These are phyloP conservation scores for Pseudopipra pipra DNA, from an alignment of 2,113 vertebrate genomes.

Conservation along the genomic window DNA sequence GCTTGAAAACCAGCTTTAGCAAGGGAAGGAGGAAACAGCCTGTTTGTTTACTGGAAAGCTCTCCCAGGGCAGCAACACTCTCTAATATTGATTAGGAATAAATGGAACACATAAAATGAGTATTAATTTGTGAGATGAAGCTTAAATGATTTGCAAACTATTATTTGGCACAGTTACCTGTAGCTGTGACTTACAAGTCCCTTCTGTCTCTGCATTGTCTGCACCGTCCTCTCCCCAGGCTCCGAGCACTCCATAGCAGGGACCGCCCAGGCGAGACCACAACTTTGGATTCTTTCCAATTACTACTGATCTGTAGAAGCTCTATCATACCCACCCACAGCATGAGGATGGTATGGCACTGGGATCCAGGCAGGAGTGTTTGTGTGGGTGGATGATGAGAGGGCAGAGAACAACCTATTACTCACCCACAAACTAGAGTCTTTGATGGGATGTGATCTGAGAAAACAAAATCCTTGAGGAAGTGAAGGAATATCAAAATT, in stretches of 20 bases:
- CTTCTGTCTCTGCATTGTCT: background rate
- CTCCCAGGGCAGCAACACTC: background rate
- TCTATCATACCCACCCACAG: background rate
- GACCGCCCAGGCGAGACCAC: background rate
- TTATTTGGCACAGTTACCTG: background rate
- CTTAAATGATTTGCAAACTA: background rate
- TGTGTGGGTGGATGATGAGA: conserved; percentile 1
- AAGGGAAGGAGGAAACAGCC: background rate
- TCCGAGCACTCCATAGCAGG: background rate
- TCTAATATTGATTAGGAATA: conserved; percentile 6
- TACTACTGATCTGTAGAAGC: background rate
- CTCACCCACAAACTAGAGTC: background rate
- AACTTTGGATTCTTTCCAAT: background rate
- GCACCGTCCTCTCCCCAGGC: background rate
- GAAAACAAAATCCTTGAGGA: conserved; percentile 6
- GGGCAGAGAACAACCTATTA: conserved; percentile 20
- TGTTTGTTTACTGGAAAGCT: conserved; percentile 35
- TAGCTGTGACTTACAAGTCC: background rate
- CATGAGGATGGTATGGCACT: background rate
- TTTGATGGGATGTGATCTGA: background rate
- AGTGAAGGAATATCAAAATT: background rate
- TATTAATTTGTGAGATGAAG: background rate
- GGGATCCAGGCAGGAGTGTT: conserved; percentile 25
- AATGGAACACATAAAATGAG: background rate
- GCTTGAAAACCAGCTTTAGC: background rate